Percentiles rank a stretch among this genome's conserved stretches.
Conservation (phyloP, 2,888 invertebrate species). For the Hydrotaea diabolus region DNA sequence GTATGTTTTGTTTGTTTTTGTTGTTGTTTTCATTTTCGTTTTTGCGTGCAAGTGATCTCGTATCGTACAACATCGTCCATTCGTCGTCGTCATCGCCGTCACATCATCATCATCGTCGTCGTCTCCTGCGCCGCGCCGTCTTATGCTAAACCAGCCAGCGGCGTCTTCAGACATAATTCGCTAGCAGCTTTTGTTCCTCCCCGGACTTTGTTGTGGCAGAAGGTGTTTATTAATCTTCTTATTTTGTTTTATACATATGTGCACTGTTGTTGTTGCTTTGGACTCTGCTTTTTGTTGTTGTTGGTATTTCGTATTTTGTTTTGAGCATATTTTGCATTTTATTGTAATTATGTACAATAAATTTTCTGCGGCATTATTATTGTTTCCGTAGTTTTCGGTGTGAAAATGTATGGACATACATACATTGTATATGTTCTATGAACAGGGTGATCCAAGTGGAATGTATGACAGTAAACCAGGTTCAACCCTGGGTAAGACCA, state of each 20-base stretch:
- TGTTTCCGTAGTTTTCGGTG: background rate
- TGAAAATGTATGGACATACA: background rate
- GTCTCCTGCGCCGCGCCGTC: background rate
- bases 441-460: no score
- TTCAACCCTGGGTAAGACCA: no score
- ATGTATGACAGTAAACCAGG: no score
- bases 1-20: background rate
- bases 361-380: conserved; percentile 2
- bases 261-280: no score
- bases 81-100: background rate
- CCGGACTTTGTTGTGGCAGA: background rate
- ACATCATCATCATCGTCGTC: background rate
- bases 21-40: conserved; percentile 29
- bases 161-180: background rate
- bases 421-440: background rate
- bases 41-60: conserved; percentile 60
- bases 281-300: background rate
- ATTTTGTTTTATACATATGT: background rate
- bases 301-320: background rate
- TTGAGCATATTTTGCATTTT: background rate
- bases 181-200: background rate
- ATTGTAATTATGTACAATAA: conserved; percentile 11
- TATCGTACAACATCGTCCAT: conserved; percentile 6
- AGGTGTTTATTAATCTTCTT: conserved; percentile 4
- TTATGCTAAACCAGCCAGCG: background rate